Percentiles rank a stretch among this genome's conserved stretches.
phyloP scores from a whole-genome alignment of 2,888 invertebrate genomes.

The Callinectes sapidus region DNA sequence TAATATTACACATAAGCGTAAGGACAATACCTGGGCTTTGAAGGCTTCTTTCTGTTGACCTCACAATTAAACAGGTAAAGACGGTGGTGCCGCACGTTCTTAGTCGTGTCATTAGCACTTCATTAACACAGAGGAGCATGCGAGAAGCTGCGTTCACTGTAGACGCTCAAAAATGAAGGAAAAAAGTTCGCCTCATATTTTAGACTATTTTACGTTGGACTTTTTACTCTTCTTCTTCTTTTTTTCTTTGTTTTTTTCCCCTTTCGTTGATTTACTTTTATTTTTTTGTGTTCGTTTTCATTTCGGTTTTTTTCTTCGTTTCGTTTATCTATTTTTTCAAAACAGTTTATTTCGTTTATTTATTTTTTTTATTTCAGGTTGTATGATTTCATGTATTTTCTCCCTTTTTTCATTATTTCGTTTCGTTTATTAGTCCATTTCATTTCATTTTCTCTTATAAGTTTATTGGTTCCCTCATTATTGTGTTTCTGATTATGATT shows the following conservation, averaged over 20 bases:
- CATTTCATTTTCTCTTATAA: background rate
- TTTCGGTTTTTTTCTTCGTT: background rate
- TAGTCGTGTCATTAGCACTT: conserved; percentile 12
- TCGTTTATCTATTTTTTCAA: background rate
- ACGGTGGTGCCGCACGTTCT: background rate
- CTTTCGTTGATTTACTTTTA: background rate
- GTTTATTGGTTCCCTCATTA: background rate
- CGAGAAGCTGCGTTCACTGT: conserved; percentile 16
- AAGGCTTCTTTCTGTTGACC: conserved; percentile 7
- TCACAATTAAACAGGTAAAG: conserved; percentile 35
- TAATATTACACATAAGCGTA: conserved; percentile 3
- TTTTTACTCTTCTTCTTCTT: background rate
- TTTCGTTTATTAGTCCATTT: background rate
- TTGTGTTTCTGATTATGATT: background rate
- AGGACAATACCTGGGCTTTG: conserved; percentile 2
- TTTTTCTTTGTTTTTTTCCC: background rate
- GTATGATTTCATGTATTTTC: background rate
- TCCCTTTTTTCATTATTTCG: background rate
- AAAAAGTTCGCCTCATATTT: background rate
- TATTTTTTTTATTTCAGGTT: background rate
- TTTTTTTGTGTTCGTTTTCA: background rate
- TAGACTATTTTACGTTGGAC: background rate
- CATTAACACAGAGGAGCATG: conserved; percentile 15
- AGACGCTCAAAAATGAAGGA: background rate
- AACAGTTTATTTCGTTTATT: background rate